These are phyloP conservation scores for Sus cebifrons DNA, from an alignment of 2,797 vertebrate genomes.

Conservation along the genomic window DNA sequence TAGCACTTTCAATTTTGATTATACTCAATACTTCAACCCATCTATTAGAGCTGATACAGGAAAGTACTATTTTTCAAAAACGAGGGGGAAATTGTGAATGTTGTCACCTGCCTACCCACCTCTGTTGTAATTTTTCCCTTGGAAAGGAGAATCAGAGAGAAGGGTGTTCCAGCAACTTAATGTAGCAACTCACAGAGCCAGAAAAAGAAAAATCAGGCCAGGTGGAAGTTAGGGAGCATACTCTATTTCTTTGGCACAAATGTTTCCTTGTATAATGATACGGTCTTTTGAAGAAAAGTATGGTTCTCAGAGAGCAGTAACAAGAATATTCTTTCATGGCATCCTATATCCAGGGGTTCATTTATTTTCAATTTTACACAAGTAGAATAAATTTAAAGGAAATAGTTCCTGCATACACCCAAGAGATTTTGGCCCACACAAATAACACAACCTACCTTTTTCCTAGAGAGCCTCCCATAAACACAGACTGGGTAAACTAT, in stretches of 20 bases:
- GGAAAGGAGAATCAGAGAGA: constrained; percentile 60
- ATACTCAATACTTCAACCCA: constrained; percentile 39
- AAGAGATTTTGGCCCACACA: constrained; percentile 40
- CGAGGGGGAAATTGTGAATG: background rate
- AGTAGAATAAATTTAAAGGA: constrained; percentile 69
- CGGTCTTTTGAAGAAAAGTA: constrained; percentile 43
- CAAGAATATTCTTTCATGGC: constrained; percentile 60
- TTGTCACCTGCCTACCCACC: constrained; percentile 32
- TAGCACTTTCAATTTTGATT: constrained; percentile 69
- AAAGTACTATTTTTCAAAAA: background rate
- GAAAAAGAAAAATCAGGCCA: constrained; percentile 43
- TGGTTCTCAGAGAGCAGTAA: constrained; percentile 39
- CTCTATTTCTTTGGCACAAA: constrained; percentile 19
- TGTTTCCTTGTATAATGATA: constrained; percentile 65
- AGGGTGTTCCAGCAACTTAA: constrained; percentile 14
- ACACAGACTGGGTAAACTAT: background rate
- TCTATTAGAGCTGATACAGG: constrained; percentile 21
- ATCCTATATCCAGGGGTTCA: constrained; percentile 25
- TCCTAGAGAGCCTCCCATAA: constrained; percentile 38
- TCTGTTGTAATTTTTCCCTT: constrained; percentile 66
- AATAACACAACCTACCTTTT: constrained; percentile 61
- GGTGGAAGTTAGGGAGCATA: constrained; percentile 14
- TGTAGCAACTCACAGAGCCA: constrained; percentile 50
- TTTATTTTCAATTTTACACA: constrained; percentile 71
- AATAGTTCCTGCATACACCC: constrained; percentile 12